Evolutionary conservation across 64 coral and sea anemone species (phyloP), one percentile per base, ranked within the genome.

Genomic region (Anthopleura sola): DNA sequence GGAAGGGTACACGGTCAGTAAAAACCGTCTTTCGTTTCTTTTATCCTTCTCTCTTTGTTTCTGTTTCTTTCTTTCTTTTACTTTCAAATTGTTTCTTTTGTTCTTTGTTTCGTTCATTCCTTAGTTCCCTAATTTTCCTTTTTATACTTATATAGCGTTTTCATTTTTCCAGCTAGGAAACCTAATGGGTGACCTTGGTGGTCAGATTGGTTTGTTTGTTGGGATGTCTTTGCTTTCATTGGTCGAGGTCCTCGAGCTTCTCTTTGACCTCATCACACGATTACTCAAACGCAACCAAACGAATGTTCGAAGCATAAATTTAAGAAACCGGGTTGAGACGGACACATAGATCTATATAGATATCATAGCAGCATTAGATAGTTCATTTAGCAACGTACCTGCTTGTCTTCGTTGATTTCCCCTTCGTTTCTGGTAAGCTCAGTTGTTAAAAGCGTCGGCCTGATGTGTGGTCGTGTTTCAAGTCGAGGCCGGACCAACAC

Each of bases 211-310:
- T 37, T 49, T 83, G 19, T 83, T 50, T 83, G 82, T 83, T 21
- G 82, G 82, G 3, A 83, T 83, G 82, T 83, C 82, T 26, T 26
- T 83, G 34, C 82, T 83, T 7, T 83, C 82, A 10, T 2, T 83
- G 14, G 32, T 12, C 14, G 82, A 83, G 29, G 48, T 56, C 23
- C 33, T 54, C 15, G 82, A 83, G 49, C 50, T 83, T 5, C 0
- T 83, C 10, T 31, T 54, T 19, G 82, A 83, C 31, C 0, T 71
- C 31, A 17, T 71, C 2, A 15, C 66, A 6, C n/a, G 28, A 71
- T 0, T 71, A 0, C 1, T 71, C 1, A 71, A 71, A 28, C 66
- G 66, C 26, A 17, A 17, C 14, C 8, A 34, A 2, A 28, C 11
- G 29, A 34, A 32, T 71, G 66, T 71, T 1, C 26, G 23, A 36